phyloP scores from a whole-genome alignment of 2,113 vertebrate species.

The Odontophorus gujanensis region DNA sequence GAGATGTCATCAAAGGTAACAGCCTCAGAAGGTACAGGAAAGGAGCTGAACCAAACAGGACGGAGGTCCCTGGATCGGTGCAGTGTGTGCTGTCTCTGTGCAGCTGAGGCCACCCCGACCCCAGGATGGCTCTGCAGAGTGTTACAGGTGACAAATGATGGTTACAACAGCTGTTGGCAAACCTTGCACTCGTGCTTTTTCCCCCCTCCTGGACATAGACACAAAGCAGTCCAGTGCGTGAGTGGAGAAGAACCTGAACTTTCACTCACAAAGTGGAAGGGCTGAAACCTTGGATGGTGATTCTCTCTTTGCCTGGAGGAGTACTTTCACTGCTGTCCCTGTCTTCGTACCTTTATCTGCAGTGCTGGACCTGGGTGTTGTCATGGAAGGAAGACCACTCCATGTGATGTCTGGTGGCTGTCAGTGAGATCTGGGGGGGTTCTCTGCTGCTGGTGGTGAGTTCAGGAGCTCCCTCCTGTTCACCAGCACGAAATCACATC shows the following conservation, averaged over 20 bases:
- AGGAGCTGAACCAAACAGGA: not conserved
- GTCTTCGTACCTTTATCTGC: not conserved
- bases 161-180: not conserved
- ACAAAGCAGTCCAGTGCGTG: not conserved
- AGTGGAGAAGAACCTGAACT: not conserved
- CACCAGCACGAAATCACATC: not conserved
- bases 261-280: not conserved
- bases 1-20: not conserved
- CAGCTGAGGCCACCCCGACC: not conserved
- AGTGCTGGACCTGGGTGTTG: not conserved
- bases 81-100: not conserved
- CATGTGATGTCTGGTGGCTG: not conserved
- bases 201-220: not conserved
- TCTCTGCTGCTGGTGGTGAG: not conserved
- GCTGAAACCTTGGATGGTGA: not conserved
- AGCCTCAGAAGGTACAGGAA: not conserved
- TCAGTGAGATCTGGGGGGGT: not conserved
- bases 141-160: not conserved
- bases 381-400: not conserved
- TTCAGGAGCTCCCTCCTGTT: not conserved
- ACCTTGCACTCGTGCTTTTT: not conserved
- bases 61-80: not conserved
- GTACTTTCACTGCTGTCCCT: fast-evolving
- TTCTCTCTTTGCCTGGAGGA: not conserved
- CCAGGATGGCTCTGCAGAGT: not conserved